A percentile compares a stretch with the other conserved stretches of the same genome.
Conservation (phyloP, 2,113 vertebrate genomes). For the Raja brachyura region DNA sequence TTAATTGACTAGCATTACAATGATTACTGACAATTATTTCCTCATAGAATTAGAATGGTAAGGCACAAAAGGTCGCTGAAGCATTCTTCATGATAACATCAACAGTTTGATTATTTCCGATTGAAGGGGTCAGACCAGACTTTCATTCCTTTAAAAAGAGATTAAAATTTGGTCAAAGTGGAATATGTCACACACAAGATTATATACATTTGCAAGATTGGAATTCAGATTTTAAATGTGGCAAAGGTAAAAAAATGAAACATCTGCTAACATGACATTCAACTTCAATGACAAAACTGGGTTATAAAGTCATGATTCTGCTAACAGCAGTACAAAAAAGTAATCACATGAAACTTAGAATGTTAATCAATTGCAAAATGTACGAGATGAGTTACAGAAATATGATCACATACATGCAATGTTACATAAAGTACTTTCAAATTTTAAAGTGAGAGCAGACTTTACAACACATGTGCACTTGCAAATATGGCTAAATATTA, state of each 20-base stretch:
- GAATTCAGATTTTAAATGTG: no score
- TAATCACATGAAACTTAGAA: not conserved
- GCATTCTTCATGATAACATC: not conserved
- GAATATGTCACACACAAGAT: conserved; percentile 39
- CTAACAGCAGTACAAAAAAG: not conserved
- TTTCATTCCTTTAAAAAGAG: conserved; percentile 60
- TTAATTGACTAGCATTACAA: not conserved
- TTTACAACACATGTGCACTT: not conserved
- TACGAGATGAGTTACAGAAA: no score
- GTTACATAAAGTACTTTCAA: no score
- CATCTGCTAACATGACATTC: not conserved
- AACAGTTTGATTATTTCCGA: conserved; percentile 54
- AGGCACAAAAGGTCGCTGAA: not conserved
- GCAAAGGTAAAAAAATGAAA: not conserved
- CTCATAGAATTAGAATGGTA: not conserved
- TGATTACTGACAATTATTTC: not conserved
- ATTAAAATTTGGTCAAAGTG: not conserved
- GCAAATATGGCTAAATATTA: not conserved
- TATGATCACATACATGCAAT: no score
- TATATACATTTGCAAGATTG: not conserved
- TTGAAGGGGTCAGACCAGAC: conserved; percentile 71
- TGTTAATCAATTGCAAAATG: not conserved
- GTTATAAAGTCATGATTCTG: not conserved
- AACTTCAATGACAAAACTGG: not conserved
- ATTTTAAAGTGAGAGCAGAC: no score